A percentile compares a stretch with the other conserved stretches of the same genome.
Conservation (phyloP, 92 coral and sea anemone genomes). For the Epizoanthus fatuus region DNA sequence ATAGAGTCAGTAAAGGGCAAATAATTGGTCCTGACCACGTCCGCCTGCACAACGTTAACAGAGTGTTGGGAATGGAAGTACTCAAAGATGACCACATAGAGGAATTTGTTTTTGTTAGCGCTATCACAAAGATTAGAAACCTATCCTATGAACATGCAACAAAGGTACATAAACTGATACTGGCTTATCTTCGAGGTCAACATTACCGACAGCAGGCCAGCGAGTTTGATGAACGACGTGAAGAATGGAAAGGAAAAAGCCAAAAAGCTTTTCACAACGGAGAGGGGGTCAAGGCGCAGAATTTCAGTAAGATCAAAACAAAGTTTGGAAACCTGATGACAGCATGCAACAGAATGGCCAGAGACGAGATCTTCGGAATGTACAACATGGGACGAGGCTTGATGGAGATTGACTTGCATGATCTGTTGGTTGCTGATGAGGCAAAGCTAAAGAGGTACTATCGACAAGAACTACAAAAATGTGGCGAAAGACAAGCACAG, state of each 20-base stretch:
- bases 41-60: slow-evolving; percentile 48
- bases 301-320: slow-evolving; percentile 50
- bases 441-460: slow-evolving; percentile 2
- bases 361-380: slow-evolving; percentile 43
- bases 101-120: background rate
- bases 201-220: slow-evolving; percentile 58
- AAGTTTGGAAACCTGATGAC: slow-evolving; percentile 49
- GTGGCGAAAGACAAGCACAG: background rate
- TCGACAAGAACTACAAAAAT: slow-evolving; percentile 4
- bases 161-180: background rate
- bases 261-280: background rate
- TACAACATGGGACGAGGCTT: slow-evolving; percentile 41
- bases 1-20: background rate
- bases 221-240: slow-evolving; percentile 19
- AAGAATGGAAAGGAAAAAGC: too few species aligned
- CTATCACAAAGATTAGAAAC: slow-evolving; percentile 5
- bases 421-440: slow-evolving; percentile 67
- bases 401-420: slow-evolving; percentile 62
- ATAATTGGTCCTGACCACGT: slow-evolving; percentile 51
- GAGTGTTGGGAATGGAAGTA: slow-evolving; percentile 29
- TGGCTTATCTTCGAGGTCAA: too few species aligned
- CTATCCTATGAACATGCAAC: background rate
- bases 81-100: slow-evolving; percentile 3
- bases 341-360: slow-evolving; percentile 43
- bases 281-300: background rate